A percentile compares a stretch with the other conserved stretches of the same genome.
Conservation (phyloP, 2,797 vertebrate genomes). For the Coendou prehensilis region DNA sequence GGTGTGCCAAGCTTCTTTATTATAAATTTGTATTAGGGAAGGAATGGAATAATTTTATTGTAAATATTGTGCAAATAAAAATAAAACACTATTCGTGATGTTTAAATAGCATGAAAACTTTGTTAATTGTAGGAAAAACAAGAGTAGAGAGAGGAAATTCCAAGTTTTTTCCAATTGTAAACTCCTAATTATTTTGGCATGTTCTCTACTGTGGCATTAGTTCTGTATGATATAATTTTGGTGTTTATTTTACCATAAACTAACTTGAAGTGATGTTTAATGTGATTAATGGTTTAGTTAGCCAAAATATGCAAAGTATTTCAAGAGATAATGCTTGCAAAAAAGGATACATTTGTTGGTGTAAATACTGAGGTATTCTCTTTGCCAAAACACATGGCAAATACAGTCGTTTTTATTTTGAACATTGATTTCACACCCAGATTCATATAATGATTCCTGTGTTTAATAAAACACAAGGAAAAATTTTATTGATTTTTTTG, state of each 20-base stretch:
- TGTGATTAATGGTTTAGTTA: conserved; percentile 5
- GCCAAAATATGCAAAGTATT: neutral
- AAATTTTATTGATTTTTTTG: conserved; percentile 38
- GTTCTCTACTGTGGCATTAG: neutral
- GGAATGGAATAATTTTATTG: neutral
- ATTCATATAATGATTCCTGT: neutral
- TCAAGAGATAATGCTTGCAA: neutral
- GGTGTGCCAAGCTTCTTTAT: conserved; percentile 86
- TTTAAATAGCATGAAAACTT: conserved; percentile 47
- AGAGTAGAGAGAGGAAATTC: neutral
- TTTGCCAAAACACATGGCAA: neutral
- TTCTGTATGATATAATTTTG: conserved; percentile 21
- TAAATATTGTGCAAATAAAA: neutral
- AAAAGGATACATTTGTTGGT: conserved; percentile 30
- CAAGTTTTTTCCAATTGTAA: conserved; percentile 27
- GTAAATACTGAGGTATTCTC: conserved; percentile 33
- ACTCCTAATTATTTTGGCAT: neutral
- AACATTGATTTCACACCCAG: conserved; percentile 19
- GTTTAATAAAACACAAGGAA: conserved; percentile 34
- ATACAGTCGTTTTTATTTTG: conserved; percentile 37
- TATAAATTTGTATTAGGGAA: neutral
- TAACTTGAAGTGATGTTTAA: conserved; percentile 51
- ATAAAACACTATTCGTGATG: neutral
- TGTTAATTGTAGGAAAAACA: conserved; percentile 46
- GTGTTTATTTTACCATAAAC: conserved; percentile 41